Evolutionary conservation across 2,113 vertebrate species (phyloP).

Genomic region (Malurus alboscapulatus): DNA sequence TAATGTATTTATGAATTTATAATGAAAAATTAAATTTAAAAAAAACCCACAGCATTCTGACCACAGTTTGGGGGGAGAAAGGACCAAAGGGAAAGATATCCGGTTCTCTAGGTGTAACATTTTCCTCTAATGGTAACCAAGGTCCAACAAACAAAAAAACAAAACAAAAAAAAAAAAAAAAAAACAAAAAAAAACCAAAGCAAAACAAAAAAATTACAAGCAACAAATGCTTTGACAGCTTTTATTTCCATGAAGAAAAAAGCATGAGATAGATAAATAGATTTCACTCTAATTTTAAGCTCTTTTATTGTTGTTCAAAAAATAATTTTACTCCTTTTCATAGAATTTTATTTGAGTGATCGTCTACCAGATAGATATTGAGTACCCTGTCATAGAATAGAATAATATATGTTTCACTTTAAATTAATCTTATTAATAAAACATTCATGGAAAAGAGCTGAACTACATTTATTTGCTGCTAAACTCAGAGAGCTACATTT

Average conservation of each 20-base stretch:
- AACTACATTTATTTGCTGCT: slow-evolving; percentile 55
- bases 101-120: not conserved
- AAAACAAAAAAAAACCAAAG: not conserved
- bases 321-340: slow-evolving; percentile 16
- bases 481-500: slow-evolving; percentile 45
- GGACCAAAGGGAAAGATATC: not conserved
- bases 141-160: not conserved
- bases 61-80: not conserved
- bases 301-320: slow-evolving; percentile 42
- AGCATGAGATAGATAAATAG: not conserved
- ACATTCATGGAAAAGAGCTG: slow-evolving; percentile 43
- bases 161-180: not conserved
- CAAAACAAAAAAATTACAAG: not conserved
- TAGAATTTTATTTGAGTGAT: slow-evolving; percentile 53
- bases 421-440: slow-evolving; percentile 69
- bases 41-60: not conserved
- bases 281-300: slow-evolving; percentile 48
- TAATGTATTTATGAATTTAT: not conserved
- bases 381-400: slow-evolving; percentile 46
- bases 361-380: slow-evolving; percentile 39
- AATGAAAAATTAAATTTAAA: not conserved
- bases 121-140: not conserved
- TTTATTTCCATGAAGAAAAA: not conserved
- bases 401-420: slow-evolving; percentile 47
- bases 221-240: not conserved